phyloP scores from a whole-genome alignment of 1,140 invertebrate genomes.

The Teleogryllus occipitalis region DNA sequence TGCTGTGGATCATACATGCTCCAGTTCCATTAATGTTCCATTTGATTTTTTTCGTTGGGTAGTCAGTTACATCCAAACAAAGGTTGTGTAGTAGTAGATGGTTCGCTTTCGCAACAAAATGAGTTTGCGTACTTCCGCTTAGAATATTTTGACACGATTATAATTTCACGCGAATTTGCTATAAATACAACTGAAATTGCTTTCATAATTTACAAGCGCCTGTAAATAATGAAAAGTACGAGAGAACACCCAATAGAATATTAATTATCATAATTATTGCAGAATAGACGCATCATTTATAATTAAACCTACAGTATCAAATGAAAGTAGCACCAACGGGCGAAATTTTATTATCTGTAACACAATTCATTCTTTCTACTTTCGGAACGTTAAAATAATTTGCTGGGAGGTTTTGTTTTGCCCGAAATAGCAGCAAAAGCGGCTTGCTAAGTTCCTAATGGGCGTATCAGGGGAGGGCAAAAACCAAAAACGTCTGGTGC shows the following conservation, averaged over 20 bases:
- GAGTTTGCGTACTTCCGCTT: not conserved
- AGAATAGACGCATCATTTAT: not conserved
- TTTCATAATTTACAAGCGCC: too few relatives aligned
- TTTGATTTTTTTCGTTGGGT: too few relatives aligned
- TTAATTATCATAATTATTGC: not conserved
- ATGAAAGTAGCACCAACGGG: not conserved
- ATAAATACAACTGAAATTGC: too few relatives aligned
- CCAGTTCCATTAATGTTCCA: too few relatives aligned
- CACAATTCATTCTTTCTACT: not conserved
- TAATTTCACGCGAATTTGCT: not conserved
- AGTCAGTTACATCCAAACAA: too few relatives aligned
- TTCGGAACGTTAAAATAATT: not conserved
- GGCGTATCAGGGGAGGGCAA: not conserved
- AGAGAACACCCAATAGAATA: not conserved
- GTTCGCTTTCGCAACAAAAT: not conserved
- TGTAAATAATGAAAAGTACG: not conserved
- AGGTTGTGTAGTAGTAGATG: not conserved
- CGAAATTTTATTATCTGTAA: not conserved
- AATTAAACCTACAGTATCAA: not conserved
- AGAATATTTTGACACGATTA: not conserved
- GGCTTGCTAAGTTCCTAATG: too few relatives aligned
- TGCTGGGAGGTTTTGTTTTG: not conserved
- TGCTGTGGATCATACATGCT: too few relatives aligned
- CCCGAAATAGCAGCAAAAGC: too few relatives aligned
- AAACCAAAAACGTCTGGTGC: not conserved